Percentiles rank a stretch among this genome's conserved stretches.
Conservation (phyloP, 1,140 invertebrate genomes). For the Pectinophora gossypiella region DNA sequence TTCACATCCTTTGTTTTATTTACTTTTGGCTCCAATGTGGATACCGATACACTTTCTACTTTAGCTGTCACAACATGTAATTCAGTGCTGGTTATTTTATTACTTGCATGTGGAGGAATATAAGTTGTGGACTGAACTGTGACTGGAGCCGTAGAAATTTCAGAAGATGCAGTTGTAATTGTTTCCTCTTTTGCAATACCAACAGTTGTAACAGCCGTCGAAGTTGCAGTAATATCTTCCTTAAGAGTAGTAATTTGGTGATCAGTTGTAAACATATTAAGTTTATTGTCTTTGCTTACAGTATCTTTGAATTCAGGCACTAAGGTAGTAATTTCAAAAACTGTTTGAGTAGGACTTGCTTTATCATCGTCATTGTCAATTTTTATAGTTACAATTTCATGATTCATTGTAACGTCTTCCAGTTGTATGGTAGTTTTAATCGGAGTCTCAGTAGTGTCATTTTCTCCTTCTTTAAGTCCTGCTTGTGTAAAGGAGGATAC, state of each 20-base stretch:
- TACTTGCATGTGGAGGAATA: neutral
- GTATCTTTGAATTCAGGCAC: constrained; percentile 25
- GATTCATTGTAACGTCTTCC: constrained; percentile 30
- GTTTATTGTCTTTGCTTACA: too few species aligned
- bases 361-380: constrained; percentile 37
- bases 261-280: too few species aligned
- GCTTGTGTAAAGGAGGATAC: too few species aligned
- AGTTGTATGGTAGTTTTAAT: neutral
- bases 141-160: neutral
- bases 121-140: neutral
- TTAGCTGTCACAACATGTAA: neutral
- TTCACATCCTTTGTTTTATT: too few species aligned
- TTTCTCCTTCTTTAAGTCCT: neutral
- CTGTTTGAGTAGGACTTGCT: constrained; percentile 28
- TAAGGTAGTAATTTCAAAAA: constrained; percentile 56
- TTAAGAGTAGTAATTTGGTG: neutral
- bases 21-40: neutral
- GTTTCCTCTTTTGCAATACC: neutral
- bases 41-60: neutral
- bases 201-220: neutral
- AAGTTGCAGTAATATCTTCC: neutral
- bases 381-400: constrained; percentile 62
- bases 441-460: neutral
- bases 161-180: neutral
- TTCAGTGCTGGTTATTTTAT: neutral